A percentile compares a stretch with the other conserved stretches of the same genome.
phyloP scores from a whole-genome alignment of 2,888 invertebrate species.

The Dolomedes plantarius region DNA sequence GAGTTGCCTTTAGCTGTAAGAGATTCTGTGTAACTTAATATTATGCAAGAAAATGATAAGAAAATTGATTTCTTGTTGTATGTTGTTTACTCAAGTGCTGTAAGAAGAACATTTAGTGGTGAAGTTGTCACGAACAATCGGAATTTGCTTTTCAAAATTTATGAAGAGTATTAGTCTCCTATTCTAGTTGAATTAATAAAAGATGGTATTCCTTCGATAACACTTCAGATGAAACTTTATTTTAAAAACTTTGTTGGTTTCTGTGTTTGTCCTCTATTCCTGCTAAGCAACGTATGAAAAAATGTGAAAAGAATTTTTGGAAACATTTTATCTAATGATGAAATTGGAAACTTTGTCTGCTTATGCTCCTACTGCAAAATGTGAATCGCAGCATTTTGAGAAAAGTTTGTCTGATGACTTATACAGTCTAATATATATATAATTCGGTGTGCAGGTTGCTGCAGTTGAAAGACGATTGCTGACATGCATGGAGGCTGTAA shows the following conservation, averaged over 20 bases:
- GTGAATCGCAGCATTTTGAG: slow-evolving; percentile 59
- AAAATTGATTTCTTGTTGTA: slow-evolving; percentile 50
- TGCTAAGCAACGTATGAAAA: slow-evolving; percentile 62
- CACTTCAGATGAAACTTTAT: slow-evolving; percentile 32
- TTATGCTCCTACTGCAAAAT: slow-evolving; percentile 53
- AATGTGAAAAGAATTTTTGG: slow-evolving; percentile 47
- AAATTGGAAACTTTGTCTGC: slow-evolving; percentile 52
- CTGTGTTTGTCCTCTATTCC: slow-evolving; percentile 58
- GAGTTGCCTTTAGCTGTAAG: slow-evolving; percentile 56
- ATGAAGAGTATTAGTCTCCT: slow-evolving; percentile 60
- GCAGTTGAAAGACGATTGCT: slow-evolving; percentile 52
- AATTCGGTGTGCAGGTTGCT: slow-evolving; percentile 49
- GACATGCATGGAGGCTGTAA: slow-evolving; percentile 47
- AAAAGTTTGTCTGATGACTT: slow-evolving; percentile 70
- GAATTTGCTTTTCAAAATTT: slow-evolving; percentile 40
- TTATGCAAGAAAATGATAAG: slow-evolving; percentile 46
- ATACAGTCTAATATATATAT: too few species aligned
- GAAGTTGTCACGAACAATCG: slow-evolving; percentile 60
- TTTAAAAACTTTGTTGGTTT: slow-evolving; percentile 59
- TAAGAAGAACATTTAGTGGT: slow-evolving; percentile 54
- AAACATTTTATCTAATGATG: slow-evolving; percentile 42
- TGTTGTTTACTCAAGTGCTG: slow-evolving; percentile 56
- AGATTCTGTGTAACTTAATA: slow-evolving; percentile 59
- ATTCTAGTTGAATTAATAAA: slow-evolving; percentile 55
- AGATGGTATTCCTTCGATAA: slow-evolving; percentile 45